phyloP scores from a whole-genome alignment of 2,888 invertebrate genomes.

The Prosopocoilus inquinatus region DNA sequence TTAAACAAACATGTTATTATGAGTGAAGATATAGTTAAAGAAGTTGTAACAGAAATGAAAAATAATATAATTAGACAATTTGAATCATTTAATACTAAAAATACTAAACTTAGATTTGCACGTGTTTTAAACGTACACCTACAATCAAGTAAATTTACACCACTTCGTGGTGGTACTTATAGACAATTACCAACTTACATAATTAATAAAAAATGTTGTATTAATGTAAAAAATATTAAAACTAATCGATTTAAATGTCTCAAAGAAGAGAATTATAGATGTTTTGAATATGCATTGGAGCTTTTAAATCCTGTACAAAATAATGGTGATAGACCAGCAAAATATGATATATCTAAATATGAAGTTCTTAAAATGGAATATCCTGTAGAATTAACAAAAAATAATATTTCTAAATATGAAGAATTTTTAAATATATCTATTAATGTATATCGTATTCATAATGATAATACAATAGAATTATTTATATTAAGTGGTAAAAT shows the following conservation, averaged over 20 bases:
- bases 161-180: too few relatives aligned
- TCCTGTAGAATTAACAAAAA: constrained; percentile 7
- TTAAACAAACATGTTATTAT: too few relatives aligned
- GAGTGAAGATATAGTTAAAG: too few relatives aligned
- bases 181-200: too few relatives aligned
- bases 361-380: constrained; percentile 6
- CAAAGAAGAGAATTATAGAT: constrained; percentile 5
- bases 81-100: too few relatives aligned
- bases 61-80: too few relatives aligned
- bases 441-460: constrained; percentile 1
- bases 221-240: too few relatives aligned
- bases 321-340: neutral
- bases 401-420: constrained; percentile 4
- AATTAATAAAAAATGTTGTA: too few relatives aligned
- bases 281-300: constrained; percentile 9
- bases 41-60: too few relatives aligned
- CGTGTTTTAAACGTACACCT: too few relatives aligned
- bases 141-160: too few relatives aligned
- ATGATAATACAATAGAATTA: neutral
- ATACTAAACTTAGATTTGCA: too few relatives aligned
- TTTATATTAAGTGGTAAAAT: neutral
- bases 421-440: constrained; percentile 12
- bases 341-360: constrained; percentile 8
- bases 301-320: constrained; percentile 6
- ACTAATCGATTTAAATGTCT: constrained; percentile 6